Evolutionary conservation across 2,888 invertebrate species (phyloP).

Genomic region (Mimas tiliae): DNA sequence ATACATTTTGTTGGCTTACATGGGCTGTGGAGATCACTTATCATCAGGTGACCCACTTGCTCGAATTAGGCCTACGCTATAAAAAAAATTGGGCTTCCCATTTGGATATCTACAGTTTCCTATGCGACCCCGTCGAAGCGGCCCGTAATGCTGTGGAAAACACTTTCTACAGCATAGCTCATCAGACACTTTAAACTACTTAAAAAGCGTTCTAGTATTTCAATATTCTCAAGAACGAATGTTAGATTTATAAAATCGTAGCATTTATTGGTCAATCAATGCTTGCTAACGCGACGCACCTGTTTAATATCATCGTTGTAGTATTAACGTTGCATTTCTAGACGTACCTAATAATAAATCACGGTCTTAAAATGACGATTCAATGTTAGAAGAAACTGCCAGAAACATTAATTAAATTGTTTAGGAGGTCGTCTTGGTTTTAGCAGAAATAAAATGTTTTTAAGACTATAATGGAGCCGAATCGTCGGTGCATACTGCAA

Average conservation of each 20-base stretch:
- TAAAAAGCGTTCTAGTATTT: no score
- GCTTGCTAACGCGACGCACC: constrained; percentile 14
- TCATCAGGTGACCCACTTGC: no score
- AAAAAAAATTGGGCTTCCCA: no score
- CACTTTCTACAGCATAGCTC: no score
- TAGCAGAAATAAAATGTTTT: background rate
- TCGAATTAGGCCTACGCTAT: no score
- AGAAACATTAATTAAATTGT: background rate
- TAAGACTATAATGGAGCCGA: background rate
- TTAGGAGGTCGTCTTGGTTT: background rate
- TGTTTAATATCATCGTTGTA: constrained; percentile 25
- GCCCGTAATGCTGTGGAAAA: no score
- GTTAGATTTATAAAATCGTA: constrained; percentile 1
- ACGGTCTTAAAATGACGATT: background rate
- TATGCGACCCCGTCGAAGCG: no score
- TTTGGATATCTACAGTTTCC: no score
- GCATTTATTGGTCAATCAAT: constrained; percentile 11
- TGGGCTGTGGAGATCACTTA: no score
- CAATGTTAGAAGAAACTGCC: background rate
- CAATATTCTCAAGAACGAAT: no score
- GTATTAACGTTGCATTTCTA: constrained; percentile 6
- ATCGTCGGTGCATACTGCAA: background rate
- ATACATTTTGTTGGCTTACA: no score
- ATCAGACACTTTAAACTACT: no score
- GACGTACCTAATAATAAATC: background rate